These are phyloP conservation scores for Pinctada fucata DNA, from an alignment of 2,888 invertebrate species.

Conservation along the genomic window DNA sequence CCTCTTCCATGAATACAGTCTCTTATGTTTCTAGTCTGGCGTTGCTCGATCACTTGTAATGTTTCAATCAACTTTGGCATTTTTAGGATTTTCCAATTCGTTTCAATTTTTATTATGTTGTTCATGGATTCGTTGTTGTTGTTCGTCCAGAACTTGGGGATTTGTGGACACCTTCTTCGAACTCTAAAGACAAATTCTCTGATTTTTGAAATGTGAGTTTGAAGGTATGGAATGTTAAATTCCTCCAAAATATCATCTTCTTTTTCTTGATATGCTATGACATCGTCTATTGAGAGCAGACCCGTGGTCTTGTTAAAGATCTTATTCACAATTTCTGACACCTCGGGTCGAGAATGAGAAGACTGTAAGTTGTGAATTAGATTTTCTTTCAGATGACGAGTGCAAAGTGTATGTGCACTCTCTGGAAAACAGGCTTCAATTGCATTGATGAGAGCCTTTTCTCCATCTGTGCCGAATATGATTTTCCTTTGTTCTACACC, in stretches of 20 bases:
- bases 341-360: not conserved
- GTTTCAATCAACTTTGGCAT: slow-evolving; percentile 3
- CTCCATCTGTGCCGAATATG: not conserved
- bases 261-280: not conserved
- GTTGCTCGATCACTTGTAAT: not conserved
- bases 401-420: not conserved
- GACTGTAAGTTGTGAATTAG: not conserved
- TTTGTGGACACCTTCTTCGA: not conserved
- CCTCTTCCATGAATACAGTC: slow-evolving; percentile 7
- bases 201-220: not conserved
- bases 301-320: not conserved
- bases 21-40: slow-evolving; percentile 3
- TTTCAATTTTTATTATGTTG: slow-evolving; percentile 16
- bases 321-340: not conserved
- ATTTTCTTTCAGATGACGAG: slow-evolving; percentile 11
- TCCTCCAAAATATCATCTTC: not conserved
- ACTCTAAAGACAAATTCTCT: not conserved
- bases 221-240: not conserved
- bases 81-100: slow-evolving; percentile 15
- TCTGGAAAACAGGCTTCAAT: not conserved
- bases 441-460: slow-evolving; percentile 3
- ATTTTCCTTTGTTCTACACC: not conserved
- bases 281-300: slow-evolving; percentile 1
- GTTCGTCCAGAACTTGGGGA: slow-evolving; percentile 15
- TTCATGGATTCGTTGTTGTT: slow-evolving; percentile 25